Evolutionary conservation across 2,888 invertebrate genomes (phyloP).

Genomic region (Pristionchus arcanus): DNA sequence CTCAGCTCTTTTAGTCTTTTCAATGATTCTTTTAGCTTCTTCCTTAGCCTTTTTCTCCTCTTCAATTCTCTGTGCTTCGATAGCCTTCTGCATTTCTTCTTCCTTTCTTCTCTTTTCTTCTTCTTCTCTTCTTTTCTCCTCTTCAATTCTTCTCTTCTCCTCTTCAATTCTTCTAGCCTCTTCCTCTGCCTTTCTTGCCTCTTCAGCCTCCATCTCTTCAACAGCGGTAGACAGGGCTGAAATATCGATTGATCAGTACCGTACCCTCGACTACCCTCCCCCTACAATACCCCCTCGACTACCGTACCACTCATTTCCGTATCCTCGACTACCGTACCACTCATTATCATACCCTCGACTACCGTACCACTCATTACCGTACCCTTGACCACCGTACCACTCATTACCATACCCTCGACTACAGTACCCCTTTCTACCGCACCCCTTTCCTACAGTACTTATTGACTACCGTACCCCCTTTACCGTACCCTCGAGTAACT

Average conservation of each 20-base stretch:
- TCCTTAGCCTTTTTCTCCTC: background rate
- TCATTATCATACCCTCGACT: background rate
- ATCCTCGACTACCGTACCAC: background rate
- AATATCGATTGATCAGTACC: background rate
- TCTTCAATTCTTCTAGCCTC: background rate
- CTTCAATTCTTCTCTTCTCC: background rate
- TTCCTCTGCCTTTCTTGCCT: slow-evolving; percentile 7
- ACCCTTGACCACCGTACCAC: background rate
- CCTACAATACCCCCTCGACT: background rate
- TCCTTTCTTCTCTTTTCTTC: background rate
- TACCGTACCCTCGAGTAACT: slow-evolving; percentile 17
- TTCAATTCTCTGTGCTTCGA: background rate
- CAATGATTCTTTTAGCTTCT: background rate
- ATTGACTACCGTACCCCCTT: background rate
- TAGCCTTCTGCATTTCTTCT: background rate
- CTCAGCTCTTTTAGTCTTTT: background rate
- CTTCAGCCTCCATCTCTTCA: background rate
- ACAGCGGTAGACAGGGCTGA: background rate
- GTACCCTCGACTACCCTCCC: no score
- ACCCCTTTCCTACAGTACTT: background rate
- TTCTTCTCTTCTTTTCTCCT: background rate
- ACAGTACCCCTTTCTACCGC: background rate
- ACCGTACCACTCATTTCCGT: background rate
- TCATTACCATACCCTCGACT: background rate
- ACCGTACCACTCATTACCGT: background rate